Base-by-base conservation (phyloP, 2,113 vertebrate species). In the Pelobates fuscus region DNA sequence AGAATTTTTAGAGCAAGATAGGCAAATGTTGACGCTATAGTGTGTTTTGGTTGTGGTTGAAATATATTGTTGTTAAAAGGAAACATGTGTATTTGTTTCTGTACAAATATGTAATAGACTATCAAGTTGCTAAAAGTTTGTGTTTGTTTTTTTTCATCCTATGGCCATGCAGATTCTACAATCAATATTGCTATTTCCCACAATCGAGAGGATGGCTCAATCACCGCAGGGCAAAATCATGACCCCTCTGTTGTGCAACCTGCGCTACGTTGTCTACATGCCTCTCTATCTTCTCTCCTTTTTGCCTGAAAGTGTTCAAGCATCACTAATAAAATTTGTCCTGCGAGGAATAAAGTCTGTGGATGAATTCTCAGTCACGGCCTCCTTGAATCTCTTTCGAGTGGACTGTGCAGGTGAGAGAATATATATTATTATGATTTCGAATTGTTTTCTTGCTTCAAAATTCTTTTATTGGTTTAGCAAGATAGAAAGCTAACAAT, bases 161-260 rank as follows among this genome's bases (percentile, higher is more conserved):
- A n/a, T 30, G 4, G 30, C 54, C 14, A 58, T 41, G 21, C 81
- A 99, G 97, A 86, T 98, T 27, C 49, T 94, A 24, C 96, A 93
- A 82, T 85, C 93, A 0, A 79, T 97, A 78, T 82, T 98, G 89
- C 90, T 98, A 25, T 99, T 98, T 76, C 97, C 97, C 0, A 98
- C 97, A 0, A 98, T 99, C 4, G 97, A 99, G 78, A 94, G 93
- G 18, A 94, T 99, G 87, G 91, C 95, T 2, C 85, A 89, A 84
- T 90, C 89, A 0, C 97, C 96, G 0, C 94, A 92, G 10, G 97
- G 97, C 12, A 93, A 88, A 82, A 77, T 94, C 15, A 86, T 95
- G 88, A 96, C 95, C 1, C 97, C 96, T 0, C 1, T 97, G 61
- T 71, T 98, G 60, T 96, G 94, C 86, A 88, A 87, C 41, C 80